These are phyloP conservation scores for Dinoponera quadriceps DNA, from an alignment of 1,140 invertebrate genomes.

Conservation along the genomic window DNA sequence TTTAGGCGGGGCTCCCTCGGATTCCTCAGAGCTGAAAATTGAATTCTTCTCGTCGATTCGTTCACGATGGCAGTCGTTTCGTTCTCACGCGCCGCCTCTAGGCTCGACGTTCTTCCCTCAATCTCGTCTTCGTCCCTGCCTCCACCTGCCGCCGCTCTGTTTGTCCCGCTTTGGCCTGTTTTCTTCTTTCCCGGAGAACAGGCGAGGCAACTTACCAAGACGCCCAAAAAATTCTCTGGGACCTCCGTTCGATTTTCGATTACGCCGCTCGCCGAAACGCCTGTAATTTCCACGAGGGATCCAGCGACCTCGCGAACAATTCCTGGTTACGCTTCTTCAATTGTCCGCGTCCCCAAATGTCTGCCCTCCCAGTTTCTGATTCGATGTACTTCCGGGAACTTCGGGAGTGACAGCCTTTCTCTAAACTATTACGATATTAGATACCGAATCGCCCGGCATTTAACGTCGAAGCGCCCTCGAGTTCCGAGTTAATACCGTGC, in stretches of 20 bases:
- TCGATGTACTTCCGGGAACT: neutral
- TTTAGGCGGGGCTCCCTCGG: slow-evolving; percentile 18
- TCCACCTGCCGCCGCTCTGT: slow-evolving; percentile 4
- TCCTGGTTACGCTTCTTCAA: slow-evolving; percentile 1
- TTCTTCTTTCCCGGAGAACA: neutral
- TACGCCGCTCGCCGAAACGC: neutral
- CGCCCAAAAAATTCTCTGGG: slow-evolving; percentile 10
- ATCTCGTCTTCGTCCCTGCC: neutral
- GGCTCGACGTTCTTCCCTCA: slow-evolving; percentile 3
- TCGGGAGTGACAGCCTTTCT: neutral
- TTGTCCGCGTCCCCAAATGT: neutral
- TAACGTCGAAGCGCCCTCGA: too few species aligned
- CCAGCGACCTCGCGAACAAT: slow-evolving; percentile 10
- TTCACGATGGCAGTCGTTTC: slow-evolving; percentile 12
- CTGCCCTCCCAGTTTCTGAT: neutral
- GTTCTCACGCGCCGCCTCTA: slow-evolving; percentile 11
- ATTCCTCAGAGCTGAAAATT: slow-evolving; percentile 57
- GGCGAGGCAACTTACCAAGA: slow-evolving; percentile 29
- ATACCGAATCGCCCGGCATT: too few species aligned
- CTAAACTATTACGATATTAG: neutral
- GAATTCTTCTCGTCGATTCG: slow-evolving; percentile 54
- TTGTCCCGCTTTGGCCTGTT: neutral
- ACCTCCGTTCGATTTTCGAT: neutral
- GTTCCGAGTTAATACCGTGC: too few species aligned
- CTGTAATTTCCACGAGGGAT: neutral